Conservation (phyloP, 2,113 vertebrate species). For the Aythya baeri region DNA sequence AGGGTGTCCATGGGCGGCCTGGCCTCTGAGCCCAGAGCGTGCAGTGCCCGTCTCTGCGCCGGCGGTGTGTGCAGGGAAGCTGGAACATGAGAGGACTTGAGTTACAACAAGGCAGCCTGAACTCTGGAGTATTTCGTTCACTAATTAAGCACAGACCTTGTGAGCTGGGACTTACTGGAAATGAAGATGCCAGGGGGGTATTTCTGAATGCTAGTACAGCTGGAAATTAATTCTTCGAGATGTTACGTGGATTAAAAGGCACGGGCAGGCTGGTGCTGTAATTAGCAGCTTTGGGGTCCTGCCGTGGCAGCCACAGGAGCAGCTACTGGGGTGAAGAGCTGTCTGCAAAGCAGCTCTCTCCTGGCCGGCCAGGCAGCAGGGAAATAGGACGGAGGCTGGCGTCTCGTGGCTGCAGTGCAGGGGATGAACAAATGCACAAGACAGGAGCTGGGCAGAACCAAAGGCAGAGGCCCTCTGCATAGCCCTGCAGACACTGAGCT, state of each 20-base stretch:
- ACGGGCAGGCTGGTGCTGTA: neutral
- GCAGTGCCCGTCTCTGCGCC: neutral
- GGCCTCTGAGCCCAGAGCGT: rapidly evolving
- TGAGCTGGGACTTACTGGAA: neutral
- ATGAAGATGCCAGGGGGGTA: neutral
- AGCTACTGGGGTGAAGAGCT: neutral
- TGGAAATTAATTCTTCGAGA: constrained; percentile 22
- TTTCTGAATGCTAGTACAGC: neutral
- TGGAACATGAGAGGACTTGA: neutral
- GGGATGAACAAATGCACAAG: rapidly evolving
- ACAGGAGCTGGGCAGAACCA: rapidly evolving
- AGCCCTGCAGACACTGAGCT: neutral
- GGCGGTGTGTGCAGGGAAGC: neutral
- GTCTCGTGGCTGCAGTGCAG: neutral
- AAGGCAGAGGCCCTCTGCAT: rapidly evolving
- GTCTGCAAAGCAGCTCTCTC: neutral
- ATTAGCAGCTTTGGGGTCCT: constrained; percentile 15
- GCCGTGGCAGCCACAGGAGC: neutral
- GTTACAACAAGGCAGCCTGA: neutral
- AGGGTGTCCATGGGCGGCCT: rapidly evolving
- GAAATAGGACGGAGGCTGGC: rapidly evolving
- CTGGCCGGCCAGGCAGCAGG: neutral
- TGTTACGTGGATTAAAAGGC: constrained; percentile 7
- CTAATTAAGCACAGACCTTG: constrained; percentile 20
- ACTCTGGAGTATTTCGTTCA: neutral